Evolutionary conservation across 2,113 vertebrate species (phyloP), one percentile per base, ranked within the genome.

Genomic region (Hepsetus odoe): DNA sequence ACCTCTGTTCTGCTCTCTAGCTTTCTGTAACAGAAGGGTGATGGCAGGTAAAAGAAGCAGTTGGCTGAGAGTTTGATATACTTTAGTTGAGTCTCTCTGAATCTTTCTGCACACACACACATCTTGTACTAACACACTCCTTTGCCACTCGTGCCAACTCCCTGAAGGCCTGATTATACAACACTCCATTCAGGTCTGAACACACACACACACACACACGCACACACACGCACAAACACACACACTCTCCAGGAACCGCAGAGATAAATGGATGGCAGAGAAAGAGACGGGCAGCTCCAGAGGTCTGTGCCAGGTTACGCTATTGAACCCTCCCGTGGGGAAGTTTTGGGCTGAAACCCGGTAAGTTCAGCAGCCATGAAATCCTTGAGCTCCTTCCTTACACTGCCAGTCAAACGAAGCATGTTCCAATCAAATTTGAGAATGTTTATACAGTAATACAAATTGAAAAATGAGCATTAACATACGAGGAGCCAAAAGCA

Each of bases 141-240:
- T 76, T 55, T 56, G 32, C 74, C 61, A 38, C 77, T 61, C 64
- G 61, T 65, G 49, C 73, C 73, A 80, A 73, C 73, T 71, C 79
- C 73, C 83, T 74, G 24, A 74, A 85, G 77, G 80, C 80, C 73
- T 76, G 61, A 73, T 82, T 82, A 80, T 69, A 85, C 68, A 85
- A 72, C 65, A 76, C 80, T 85, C 74, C 46, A 83, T 83, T 82
- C 80, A 76, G 70, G 72, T 80, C 73, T 80, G 77, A 83, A 83
- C 78, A 83, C 75, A 81, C 81, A 75, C 42, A 79, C 83, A 75
- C 72, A 72, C 72, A 82, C 70, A 82, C 76, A 72, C 81, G 68
- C 68, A 56, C 44, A 82, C 80, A 81, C 68, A 84, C 80, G 76
- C 49, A 68, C 44, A 83, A 64, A 49, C 62, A 66, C 44, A 66